phyloP scores from a whole-genome alignment of 2,113 vertebrate genomes.

The Heteronetta atricapilla region DNA sequence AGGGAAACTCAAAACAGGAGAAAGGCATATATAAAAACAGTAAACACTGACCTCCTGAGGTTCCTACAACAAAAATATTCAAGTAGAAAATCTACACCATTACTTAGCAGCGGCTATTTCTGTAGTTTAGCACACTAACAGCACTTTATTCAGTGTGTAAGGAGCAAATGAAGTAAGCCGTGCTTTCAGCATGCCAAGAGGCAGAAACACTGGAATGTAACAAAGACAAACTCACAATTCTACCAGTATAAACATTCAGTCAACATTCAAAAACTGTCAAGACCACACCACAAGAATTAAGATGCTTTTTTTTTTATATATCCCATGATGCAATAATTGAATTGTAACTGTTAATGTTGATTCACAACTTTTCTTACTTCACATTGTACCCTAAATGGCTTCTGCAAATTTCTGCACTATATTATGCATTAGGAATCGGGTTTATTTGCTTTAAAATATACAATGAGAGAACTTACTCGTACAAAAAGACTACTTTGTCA shows the following conservation, averaged over 20 bases:
- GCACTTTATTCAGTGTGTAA: conserved; percentile 82
- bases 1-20: conserved; percentile 83
- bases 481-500: not conserved
- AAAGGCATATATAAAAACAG: conserved; percentile 90
- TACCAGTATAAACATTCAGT: conserved; percentile 80
- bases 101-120: conserved; percentile 91
- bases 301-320: conserved; percentile 81
- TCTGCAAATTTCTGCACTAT: conserved; percentile 74
- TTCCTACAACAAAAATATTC: conserved; percentile 95
- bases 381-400: conserved; percentile 70
- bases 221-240: conserved; percentile 85
- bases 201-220: conserved; percentile 97
- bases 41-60: conserved; percentile 96
- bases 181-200: conserved; percentile 89
- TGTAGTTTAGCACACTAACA: conserved; percentile 89
- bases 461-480: not conserved
- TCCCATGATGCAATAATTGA: conserved; percentile 88
- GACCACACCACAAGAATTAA: conserved; percentile 78
- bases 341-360: conserved; percentile 72
- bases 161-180: conserved; percentile 84
- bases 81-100: conserved; percentile 95
- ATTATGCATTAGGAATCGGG: conserved; percentile 48
- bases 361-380: conserved; percentile 69
- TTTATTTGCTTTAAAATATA: conserved; percentile 58
- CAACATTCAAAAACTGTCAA: conserved; percentile 84